phyloP scores from a whole-genome alignment of 2,113 vertebrate species.

The Sturnira hondurensis region DNA sequence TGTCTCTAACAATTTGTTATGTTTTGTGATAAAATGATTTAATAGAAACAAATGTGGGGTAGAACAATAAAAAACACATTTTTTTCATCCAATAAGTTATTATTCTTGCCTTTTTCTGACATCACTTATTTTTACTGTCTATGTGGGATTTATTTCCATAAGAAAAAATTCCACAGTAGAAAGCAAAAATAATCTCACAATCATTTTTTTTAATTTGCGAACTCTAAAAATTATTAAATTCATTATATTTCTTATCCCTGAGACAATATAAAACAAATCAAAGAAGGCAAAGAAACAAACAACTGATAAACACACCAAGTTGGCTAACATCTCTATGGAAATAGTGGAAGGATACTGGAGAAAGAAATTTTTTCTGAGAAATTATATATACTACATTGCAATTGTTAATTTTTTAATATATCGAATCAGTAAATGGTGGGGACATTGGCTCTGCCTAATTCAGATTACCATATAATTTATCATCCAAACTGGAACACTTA shows the following conservation, averaged over 20 bases:
- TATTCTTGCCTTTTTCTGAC: background rate
- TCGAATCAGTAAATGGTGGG: background rate
- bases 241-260: background rate
- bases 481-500: background rate
- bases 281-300: constrained; percentile 29
- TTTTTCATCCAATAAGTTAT: background rate
- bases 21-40: background rate
- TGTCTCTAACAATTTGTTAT: background rate
- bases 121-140: background rate
- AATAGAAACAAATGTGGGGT: background rate
- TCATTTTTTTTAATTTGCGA: constrained; percentile 15
- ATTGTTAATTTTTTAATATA: background rate
- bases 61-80: background rate
- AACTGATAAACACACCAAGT: background rate
- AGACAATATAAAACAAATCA: background rate
- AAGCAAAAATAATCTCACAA: constrained; percentile 21
- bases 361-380: background rate
- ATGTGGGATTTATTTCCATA: background rate
- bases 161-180: background rate
- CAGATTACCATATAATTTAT: background rate
- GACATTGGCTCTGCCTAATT: background rate
- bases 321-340: background rate
- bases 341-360: background rate
- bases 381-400: background rate
- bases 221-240: background rate